These are phyloP conservation scores for Aradus depressus DNA, from an alignment of 2,888 invertebrate species.

Conservation along the genomic window DNA sequence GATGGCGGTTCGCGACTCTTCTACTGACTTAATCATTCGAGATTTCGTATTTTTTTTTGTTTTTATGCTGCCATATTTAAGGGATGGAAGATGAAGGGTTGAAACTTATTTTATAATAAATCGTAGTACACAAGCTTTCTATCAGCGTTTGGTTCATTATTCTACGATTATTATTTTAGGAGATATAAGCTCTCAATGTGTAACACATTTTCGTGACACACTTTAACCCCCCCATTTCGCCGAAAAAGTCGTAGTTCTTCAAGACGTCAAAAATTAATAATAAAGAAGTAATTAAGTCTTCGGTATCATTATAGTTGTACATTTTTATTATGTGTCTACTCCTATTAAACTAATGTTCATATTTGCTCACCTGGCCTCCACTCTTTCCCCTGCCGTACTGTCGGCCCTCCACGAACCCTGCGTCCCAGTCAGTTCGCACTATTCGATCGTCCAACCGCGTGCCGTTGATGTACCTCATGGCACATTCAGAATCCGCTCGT, in stretches of 20 bases:
- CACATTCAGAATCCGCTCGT: slow-evolving; percentile 61
- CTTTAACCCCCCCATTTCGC: no score
- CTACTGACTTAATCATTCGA: no score
- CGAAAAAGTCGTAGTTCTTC: no score
- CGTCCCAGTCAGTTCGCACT: slow-evolving; percentile 97
- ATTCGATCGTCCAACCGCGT: slow-evolving; percentile 93
- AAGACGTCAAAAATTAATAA: neutral
- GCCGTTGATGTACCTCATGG: slow-evolving; percentile 88
- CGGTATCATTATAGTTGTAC: neutral
- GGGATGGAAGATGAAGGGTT: no score
- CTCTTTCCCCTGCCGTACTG: slow-evolving; percentile 97
- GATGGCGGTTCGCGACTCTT: no score
- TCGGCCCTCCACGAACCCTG: slow-evolving; percentile 94
- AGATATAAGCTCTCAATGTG: neutral
- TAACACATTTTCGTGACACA: no score
- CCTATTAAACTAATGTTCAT: neutral
- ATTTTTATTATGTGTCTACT: neutral
- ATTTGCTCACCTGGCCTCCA: slow-evolving; percentile 76
- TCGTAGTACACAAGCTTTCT: no score
- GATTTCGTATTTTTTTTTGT: no score
- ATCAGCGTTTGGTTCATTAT: no score
- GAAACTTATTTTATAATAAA: no score
- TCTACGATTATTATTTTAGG: no score
- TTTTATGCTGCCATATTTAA: no score
- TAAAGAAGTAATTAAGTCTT: neutral